These are phyloP conservation scores for Rhinatrema bivittatum DNA, from an alignment of 2,797 vertebrate genomes.

Conservation along the genomic window DNA sequence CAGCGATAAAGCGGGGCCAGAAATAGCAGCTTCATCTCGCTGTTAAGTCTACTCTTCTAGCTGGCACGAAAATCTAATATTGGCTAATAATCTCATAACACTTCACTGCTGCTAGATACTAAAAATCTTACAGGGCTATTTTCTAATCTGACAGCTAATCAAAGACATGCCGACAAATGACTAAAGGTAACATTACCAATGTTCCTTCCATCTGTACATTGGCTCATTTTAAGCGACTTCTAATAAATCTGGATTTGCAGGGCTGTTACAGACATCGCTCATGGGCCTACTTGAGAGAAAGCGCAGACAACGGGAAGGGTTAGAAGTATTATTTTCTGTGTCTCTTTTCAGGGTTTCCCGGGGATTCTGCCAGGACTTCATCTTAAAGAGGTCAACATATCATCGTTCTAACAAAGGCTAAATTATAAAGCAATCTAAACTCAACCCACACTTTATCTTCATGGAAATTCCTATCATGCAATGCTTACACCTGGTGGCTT, in stretches of 20 bases:
- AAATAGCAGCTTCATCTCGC: too few species aligned
- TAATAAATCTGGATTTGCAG: slow-evolving; percentile 23
- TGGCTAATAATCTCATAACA: slow-evolving; percentile 30
- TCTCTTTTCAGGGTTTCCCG: too few species aligned
- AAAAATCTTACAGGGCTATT: slow-evolving; percentile 44
- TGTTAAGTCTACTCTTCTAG: slow-evolving; percentile 13
- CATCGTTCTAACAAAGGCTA: too few species aligned
- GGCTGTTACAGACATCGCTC: slow-evolving; percentile 11
- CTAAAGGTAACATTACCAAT: slow-evolving; percentile 18
- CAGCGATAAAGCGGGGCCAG: too few species aligned
- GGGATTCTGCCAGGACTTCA: too few species aligned
- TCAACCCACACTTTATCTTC: too few species aligned
- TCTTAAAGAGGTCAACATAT: too few species aligned
- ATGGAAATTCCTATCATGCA: too few species aligned
- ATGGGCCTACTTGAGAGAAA: background rate
- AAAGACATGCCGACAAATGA: slow-evolving; percentile 50
- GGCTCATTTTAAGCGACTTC: slow-evolving; percentile 4
- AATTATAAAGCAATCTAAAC: too few species aligned
- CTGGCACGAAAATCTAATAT: slow-evolving; percentile 19
- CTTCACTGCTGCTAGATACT: slow-evolving; percentile 43
- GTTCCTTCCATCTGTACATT: slow-evolving; percentile 9
- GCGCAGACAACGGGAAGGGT: background rate
- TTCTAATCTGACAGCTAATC: slow-evolving; percentile 66
- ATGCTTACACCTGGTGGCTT: too few species aligned
- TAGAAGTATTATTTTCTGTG: too few species aligned